These are phyloP conservation scores for Microctonus brassicae DNA, from an alignment of 2,888 invertebrate species.

Conservation along the genomic window DNA sequence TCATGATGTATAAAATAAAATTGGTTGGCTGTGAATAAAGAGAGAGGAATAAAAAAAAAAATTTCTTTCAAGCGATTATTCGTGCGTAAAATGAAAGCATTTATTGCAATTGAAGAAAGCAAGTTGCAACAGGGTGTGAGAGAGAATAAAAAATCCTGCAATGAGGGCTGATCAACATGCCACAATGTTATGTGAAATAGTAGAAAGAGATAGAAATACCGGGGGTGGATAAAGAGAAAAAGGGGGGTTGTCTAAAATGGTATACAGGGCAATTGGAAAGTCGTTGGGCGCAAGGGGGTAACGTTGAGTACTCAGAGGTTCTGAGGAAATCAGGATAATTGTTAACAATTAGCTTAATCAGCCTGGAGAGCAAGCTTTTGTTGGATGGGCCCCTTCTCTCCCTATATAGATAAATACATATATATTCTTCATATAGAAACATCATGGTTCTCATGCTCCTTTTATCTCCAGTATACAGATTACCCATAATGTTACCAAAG, in stretches of 20 bases:
- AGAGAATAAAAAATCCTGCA: too few relatives aligned
- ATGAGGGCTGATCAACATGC: too few relatives aligned
- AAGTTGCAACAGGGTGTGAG: neutral
- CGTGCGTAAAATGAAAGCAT: neutral
- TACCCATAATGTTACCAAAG: conserved; percentile 1
- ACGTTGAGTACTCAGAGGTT: conserved; percentile 55
- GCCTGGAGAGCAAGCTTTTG: conserved; percentile 67
- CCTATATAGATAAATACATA: neutral
- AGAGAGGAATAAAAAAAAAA: neutral
- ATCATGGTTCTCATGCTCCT: conserved; percentile 52
- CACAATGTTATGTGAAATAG: too few relatives aligned
- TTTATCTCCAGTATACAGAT: conserved; percentile 13
- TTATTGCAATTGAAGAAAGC: neutral
- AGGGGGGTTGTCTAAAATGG: conserved; percentile 18
- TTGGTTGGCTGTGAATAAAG: neutral
- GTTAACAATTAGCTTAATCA: conserved; percentile 70
- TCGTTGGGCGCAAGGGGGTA: conserved; percentile 54
- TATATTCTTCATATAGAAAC: conserved; percentile 22
- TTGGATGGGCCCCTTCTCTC: conserved; percentile 46
- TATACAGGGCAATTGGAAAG: conserved; percentile 44
- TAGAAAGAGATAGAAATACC: too few relatives aligned
- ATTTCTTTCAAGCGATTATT: neutral
- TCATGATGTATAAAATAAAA: neutral
- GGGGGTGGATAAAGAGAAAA: conserved; percentile 2
- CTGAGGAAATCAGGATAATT: conserved; percentile 69